A percentile compares a stretch with the other conserved stretches of the same genome.
These are phyloP conservation scores for Xenops minutus DNA, from an alignment of 2,797 vertebrate genomes.

Conservation along the genomic window DNA sequence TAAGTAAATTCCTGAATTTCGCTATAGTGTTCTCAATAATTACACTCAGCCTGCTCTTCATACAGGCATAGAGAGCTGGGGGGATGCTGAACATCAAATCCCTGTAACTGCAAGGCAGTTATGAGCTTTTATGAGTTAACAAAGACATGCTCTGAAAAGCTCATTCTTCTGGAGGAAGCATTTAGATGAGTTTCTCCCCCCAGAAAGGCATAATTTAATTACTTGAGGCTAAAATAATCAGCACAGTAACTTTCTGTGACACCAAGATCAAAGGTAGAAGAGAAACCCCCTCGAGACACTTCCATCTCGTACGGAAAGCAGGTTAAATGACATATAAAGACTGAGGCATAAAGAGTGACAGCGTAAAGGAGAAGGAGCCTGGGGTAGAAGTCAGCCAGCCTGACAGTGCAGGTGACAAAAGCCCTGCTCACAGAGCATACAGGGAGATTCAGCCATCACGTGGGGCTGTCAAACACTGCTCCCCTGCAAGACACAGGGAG, in stretches of 20 bases:
- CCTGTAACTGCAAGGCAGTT: background rate
- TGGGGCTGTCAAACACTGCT: accelerated
- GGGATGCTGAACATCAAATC: background rate
- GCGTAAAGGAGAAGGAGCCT: background rate
- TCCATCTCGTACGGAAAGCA: background rate
- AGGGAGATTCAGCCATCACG: background rate
- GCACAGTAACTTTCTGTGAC: background rate
- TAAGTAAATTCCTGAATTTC: background rate
- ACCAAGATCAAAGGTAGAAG: background rate
- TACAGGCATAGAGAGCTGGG: background rate
- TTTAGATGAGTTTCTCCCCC: background rate
- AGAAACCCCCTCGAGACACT: background rate
- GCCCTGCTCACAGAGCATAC: background rate
- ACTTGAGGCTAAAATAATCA: background rate
- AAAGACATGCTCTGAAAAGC: background rate
- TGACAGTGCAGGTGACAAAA: background rate
- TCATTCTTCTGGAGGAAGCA: background rate
- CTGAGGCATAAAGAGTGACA: background rate
- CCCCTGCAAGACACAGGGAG: background rate
- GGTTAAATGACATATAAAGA: background rate
- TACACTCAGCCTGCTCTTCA: background rate
- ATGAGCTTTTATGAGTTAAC: background rate
- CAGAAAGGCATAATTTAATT: background rate
- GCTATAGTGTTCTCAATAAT: background rate
- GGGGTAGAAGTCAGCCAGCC: background rate